Evolutionary conservation across 1,140 invertebrate species (phyloP).

Genomic region (Bombus polaris): DNA sequence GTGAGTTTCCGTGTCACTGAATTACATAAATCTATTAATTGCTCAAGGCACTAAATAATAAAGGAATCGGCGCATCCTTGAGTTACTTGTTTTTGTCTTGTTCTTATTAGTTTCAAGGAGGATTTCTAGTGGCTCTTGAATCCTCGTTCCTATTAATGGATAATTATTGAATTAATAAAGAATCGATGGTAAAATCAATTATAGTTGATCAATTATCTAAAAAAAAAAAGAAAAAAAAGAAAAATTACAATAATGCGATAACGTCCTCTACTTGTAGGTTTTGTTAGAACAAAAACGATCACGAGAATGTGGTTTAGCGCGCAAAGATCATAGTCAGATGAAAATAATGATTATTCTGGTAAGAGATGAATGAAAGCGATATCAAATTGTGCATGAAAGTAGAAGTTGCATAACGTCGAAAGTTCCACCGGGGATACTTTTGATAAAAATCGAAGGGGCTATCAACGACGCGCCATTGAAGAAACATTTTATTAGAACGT

Average conservation of each 20-base stretch:
- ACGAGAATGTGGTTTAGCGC: background rate
- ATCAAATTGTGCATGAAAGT: constrained; percentile 43
- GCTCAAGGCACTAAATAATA: background rate
- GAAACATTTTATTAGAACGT: background rate
- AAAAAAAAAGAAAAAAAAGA: too few species aligned
- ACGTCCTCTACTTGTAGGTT: background rate
- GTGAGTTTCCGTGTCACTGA: background rate
- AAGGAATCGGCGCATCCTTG: background rate
- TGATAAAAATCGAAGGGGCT: constrained; percentile 4
- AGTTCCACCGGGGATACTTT: constrained; percentile 1
- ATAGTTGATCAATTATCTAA: too few species aligned
- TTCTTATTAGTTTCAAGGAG: constrained; percentile 5
- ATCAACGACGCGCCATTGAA: background rate
- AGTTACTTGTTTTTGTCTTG: too few species aligned
- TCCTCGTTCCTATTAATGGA: too few species aligned
- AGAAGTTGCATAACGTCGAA: constrained; percentile 34
- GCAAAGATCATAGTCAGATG: background rate
- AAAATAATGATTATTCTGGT: background rate
- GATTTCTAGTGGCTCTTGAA: too few species aligned
- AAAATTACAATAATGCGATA: background rate
- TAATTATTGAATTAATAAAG: too few species aligned
- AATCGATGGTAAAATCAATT: too few species aligned
- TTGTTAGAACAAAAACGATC: background rate
- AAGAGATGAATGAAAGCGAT: constrained; percentile 22
- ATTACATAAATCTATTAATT: constrained; percentile 13